Percentiles rank a stretch among this genome's conserved stretches.
Conservation (phyloP, 1,140 invertebrate species). For the Agrilus planipennis region DNA sequence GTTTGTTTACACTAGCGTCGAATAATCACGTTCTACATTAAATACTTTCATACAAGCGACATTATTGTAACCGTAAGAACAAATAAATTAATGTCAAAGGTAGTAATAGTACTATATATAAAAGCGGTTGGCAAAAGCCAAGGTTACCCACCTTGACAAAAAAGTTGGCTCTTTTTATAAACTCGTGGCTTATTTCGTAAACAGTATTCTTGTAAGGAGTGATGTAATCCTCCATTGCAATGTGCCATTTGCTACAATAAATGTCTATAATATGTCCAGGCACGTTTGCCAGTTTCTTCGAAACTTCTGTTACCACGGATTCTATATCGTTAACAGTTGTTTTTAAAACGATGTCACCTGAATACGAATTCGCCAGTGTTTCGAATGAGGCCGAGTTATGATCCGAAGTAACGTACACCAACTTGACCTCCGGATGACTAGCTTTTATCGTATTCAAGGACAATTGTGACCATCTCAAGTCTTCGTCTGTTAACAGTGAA, state of each 20-base stretch:
- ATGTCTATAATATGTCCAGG: conserved; percentile 23
- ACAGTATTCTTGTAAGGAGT: conserved; percentile 18
- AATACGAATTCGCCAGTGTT: conserved; percentile 3
- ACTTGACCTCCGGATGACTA: conserved; percentile 14
- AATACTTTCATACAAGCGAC: no score
- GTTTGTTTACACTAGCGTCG: no score
- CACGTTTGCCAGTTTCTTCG: conserved; percentile 15
- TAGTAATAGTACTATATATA: no score
- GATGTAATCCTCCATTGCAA: conserved; percentile 24
- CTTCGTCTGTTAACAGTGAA: conserved; percentile 15
- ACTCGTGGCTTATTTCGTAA: conserved; percentile 23
- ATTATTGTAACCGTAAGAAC: no score
- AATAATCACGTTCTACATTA: no score
- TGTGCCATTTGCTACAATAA: conserved; percentile 16
- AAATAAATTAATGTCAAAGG: no score
- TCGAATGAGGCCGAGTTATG: conserved; percentile 9
- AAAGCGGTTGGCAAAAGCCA: no score
- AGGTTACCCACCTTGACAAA: conserved; percentile 16
- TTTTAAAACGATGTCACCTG: conserved; percentile 17
- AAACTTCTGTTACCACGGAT: conserved; percentile 12
- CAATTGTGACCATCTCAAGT: conserved; percentile 9
- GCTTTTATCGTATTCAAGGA: conserved; percentile 18
- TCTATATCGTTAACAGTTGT: conserved; percentile 8
- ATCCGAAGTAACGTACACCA: conserved; percentile 18
- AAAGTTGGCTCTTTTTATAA: conserved; percentile 13